Percentiles rank a stretch among this genome's conserved stretches.
These are phyloP conservation scores for Drosophila macrospina DNA, from an alignment of 2,888 invertebrate genomes.

Conservation along the genomic window DNA sequence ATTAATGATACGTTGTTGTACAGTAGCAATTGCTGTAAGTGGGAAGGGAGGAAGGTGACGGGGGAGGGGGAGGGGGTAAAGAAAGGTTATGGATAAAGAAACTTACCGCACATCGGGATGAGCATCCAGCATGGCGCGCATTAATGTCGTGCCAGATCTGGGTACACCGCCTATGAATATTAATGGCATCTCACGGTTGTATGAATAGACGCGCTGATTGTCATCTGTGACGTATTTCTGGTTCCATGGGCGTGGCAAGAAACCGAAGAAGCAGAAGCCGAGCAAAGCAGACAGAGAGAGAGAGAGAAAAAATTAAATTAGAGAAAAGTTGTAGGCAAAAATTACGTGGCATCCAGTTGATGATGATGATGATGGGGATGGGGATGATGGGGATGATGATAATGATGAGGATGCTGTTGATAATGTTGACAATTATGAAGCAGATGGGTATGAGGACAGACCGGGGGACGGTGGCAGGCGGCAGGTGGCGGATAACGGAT, in stretches of 20 bases:
- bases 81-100: slow-evolving; percentile 37
- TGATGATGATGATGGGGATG: slow-evolving; percentile 34
- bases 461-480: slow-evolving; percentile 5
- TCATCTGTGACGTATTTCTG: slow-evolving; percentile 89
- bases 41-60: not conserved
- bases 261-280: not conserved
- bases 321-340: slow-evolving; percentile 66
- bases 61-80: not conserved
- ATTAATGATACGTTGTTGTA: not conserved
- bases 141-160: slow-evolving; percentile 97
- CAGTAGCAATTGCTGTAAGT: not conserved
- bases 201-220: slow-evolving; percentile 89
- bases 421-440: slow-evolving; percentile 27
- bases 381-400: slow-evolving; percentile 29
- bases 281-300: slow-evolving; percentile 3
- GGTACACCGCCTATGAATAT: slow-evolving; percentile 99
- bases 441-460: slow-evolving; percentile 6
- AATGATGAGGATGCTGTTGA: too few species aligned
- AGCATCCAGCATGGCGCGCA: slow-evolving; percentile 99
- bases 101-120: slow-evolving; percentile 96
- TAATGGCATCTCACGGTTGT: slow-evolving; percentile 95
- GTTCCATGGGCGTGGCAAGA: slow-evolving; percentile 32
- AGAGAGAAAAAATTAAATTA: slow-evolving; percentile 54
- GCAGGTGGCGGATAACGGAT: slow-evolving; percentile 27
- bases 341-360: slow-evolving; percentile 59